phyloP scores from a whole-genome alignment of 2,113 vertebrate species.

The Ibidorhyncha struthersii region DNA sequence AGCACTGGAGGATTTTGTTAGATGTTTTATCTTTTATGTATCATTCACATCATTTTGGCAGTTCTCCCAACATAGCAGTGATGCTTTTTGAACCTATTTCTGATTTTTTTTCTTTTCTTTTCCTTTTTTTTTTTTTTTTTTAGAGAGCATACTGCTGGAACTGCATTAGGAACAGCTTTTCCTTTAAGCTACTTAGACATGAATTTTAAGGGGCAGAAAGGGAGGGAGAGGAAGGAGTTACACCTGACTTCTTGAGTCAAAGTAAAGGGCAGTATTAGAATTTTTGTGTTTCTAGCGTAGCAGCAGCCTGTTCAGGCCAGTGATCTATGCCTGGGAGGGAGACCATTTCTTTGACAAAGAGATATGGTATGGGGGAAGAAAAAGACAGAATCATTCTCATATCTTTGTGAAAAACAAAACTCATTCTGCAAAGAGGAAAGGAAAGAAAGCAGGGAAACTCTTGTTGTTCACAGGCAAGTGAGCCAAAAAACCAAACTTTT shows the following conservation, averaged over 20 bases:
- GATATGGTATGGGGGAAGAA: neutral
- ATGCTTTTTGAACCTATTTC: neutral
- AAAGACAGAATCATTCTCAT: neutral
- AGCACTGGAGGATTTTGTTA: neutral
- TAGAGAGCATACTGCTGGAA: neutral
- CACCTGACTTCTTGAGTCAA: neutral
- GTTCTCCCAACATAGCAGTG: neutral
- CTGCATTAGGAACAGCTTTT: neutral
- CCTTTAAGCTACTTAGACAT: neutral
- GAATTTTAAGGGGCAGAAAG: neutral
- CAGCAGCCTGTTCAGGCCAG: neutral
- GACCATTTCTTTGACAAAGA: neutral
- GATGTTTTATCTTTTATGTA: conserved; percentile 23
- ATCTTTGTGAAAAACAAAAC: neutral
- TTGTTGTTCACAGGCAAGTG: neutral
- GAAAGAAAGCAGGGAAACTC: neutral
- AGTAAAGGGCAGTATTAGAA: neutral
- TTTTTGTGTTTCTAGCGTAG: neutral
- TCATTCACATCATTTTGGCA: neutral
- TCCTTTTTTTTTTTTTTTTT: neutral
- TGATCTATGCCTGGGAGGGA: neutral
- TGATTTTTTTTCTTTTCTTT: neutral
- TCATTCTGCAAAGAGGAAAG: neutral
- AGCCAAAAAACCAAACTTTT: neutral
- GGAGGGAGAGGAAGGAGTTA: neutral